Evolutionary conservation across 35 echinoderm and acorn worm species (phyloP), one percentile per base, ranked within the genome.

Genomic region (Apostichopus parvimensis): DNA sequence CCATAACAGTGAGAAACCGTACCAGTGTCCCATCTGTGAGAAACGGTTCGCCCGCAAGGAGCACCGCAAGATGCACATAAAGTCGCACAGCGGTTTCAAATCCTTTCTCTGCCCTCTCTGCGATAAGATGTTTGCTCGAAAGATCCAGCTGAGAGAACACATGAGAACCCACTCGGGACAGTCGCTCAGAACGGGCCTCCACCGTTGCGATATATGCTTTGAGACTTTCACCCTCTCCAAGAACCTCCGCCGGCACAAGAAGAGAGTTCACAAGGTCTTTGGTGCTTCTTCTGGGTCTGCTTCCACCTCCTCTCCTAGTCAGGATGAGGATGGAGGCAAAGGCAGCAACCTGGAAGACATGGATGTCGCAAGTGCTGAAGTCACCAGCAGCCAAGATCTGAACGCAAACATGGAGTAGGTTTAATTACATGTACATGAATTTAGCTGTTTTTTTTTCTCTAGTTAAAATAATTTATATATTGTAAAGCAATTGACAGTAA

Each of bases 81-180:
- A 99, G 87, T 95, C 97, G 1, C 97, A 99, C 83, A 94, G 87
- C 13, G 93, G 95, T 28, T 82, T 93, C 66, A 95, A 92, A 54
- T 95, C 97, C 8, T 99, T 96, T 79, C 92, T 96, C 82, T 99
- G 97, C 78, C 97, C 94, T 22, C 93, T 96, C 60, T 99, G 97
- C 71, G 95, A 92, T 34, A 99, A 99, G 89, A 94, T 94, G 92
- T 99, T 99, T 82, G 92, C 95, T 5, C 87, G 93, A 22, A 96
- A 96, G 54, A 94, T 93, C 3, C 95, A 99, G 20, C 80, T 96
- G 13, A 80, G 93, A 23, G 95, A 91, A 5, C 97, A 99, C 86
- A 94, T 99, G 93, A 82, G 95, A 52, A 93, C 93, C 5, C 97
- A 99, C 78, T 87, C 80, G 25, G 91, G 94, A 26, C 73, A 83